Evolutionary conservation across 2,888 invertebrate species (phyloP).

Genomic region (Drosophila birchii): DNA sequence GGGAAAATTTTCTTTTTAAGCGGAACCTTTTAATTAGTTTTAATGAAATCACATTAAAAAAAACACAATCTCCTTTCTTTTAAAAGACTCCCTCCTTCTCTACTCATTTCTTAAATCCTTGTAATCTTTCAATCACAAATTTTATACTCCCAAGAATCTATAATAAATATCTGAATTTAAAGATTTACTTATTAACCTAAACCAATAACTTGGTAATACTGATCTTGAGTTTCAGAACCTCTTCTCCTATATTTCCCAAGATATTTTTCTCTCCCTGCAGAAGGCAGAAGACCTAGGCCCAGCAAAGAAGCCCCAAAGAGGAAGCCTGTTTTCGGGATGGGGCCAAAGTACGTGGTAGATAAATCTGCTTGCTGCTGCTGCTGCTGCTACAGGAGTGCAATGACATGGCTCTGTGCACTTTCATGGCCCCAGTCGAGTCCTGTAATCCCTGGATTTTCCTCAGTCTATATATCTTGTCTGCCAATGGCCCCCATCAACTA

Average conservation of each 20-base stretch:
- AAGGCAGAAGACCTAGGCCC: constrained; percentile 55
- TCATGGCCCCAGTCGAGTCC: constrained; percentile 12
- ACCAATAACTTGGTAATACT: not conserved
- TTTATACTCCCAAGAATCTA: not conserved
- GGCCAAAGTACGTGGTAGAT: constrained; percentile 73
- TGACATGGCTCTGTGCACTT: constrained; percentile 61
- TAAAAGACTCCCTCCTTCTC: not conserved
- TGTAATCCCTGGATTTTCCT: constrained; percentile 6
- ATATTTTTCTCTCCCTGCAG: constrained; percentile 20
- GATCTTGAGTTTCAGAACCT: not conserved
- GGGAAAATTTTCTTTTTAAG: not conserved
- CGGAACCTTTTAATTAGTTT: not conserved
- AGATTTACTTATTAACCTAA: no score
- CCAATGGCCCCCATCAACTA: constrained; percentile 1
- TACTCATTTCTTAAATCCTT: not conserved
- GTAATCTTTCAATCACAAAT: not conserved
- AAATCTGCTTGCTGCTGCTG: constrained; percentile 55
- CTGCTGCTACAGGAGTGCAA: constrained; percentile 55
- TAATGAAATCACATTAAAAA: not conserved
- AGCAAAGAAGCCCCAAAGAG: constrained; percentile 43
- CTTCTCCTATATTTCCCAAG: not conserved
- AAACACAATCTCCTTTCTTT: no score
- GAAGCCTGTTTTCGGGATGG: constrained; percentile 53
- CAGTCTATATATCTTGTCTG: not conserved
- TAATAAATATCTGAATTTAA: not conserved